Evolutionary conservation across 1,140 invertebrate species (phyloP).

Genomic region (Musca domestica): DNA sequence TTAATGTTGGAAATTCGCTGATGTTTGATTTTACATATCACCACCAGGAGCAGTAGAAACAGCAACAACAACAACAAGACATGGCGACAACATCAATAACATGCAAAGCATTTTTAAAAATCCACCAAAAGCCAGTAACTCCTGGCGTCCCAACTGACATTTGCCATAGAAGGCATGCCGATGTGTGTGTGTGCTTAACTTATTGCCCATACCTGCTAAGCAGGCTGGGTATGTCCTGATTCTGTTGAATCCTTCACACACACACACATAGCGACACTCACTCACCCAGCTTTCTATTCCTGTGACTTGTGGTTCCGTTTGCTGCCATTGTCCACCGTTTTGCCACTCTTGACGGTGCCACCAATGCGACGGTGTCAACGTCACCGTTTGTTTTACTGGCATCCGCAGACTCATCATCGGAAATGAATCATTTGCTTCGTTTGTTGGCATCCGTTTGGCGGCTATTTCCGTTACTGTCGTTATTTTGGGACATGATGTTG

Average conservation of each 20-base stretch:
- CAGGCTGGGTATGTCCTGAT: not conserved
- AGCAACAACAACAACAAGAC: not conserved
- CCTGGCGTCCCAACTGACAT: not conserved
- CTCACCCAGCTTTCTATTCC: no score
- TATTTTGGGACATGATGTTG: constrained; percentile 2
- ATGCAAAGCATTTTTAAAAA: constrained; percentile 7
- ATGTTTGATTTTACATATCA: constrained; percentile 20
- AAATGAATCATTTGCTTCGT: constrained; percentile 55
- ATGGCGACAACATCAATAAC: constrained; percentile 8
- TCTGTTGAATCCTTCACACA: no score
- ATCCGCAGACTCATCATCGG: constrained; percentile 52
- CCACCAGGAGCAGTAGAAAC: not conserved
- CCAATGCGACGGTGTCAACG: not conserved
- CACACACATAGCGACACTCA: no score
- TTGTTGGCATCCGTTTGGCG: constrained; percentile 53
- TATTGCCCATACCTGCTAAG: not conserved
- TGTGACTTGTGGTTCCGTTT: no score
- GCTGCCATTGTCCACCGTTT: not conserved
- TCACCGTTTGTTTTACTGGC: constrained; percentile 24
- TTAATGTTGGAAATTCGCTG: constrained; percentile 1
- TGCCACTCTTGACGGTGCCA: not conserved
- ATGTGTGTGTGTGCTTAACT: not conserved
- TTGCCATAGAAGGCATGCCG: not conserved
- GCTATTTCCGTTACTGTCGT: constrained; percentile 50
- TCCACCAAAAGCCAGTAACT: not conserved